Base-by-base conservation (phyloP, 2,113 vertebrate species). In the Muscicapa adusta region DNA sequence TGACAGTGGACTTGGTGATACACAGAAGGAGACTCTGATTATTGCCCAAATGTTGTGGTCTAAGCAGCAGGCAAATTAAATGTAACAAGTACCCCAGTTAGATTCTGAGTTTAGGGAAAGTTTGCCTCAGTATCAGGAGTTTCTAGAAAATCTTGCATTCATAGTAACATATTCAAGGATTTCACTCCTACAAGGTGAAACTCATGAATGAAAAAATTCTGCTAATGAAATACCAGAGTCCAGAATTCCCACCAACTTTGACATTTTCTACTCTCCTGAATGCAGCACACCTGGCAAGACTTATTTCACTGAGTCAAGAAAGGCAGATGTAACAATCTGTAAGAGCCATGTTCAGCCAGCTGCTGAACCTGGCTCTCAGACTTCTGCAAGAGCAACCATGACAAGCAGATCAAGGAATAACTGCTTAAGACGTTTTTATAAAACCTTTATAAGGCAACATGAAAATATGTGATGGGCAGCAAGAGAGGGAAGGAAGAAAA, bases 1-100 rank as follows among this genome's bases (percentile, higher is more conserved):
- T 10, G 22, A 42, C 33, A 54, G 14, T 4, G 12, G 31, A 17
- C 5, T n/a, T 2, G 2, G 15, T 3, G 36, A 33, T 2, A 23
- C 6, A 8, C 48, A 58, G 14, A 28, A 34, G 26, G 14, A 67
- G 6, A 18, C 31, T 84, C 36, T 84, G 38, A 6, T 29, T 58
- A 5, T 60, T 56, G 22, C 29, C 53, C 13, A 51, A 11, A n/a
- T 31, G 13, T 34, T 71, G 57, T 40, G 36, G 24, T 57, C 42
- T 36, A 14, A 62, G 40, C 42, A 67, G 70, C 57, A 76, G n/a
- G 19, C 18, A 84, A 56, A 66, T 19, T 8, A 50, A 24, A 47
- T 18, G 1, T 16, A 14, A 24, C 3, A 4, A 68, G 10, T 4
- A n/a, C 38, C 45, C 29, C 28, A 56, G 23, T 3, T 26, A 8